Evolutionary conservation across 1,140 invertebrate genomes (phyloP).

Genomic region (Hyles vespertilio): DNA sequence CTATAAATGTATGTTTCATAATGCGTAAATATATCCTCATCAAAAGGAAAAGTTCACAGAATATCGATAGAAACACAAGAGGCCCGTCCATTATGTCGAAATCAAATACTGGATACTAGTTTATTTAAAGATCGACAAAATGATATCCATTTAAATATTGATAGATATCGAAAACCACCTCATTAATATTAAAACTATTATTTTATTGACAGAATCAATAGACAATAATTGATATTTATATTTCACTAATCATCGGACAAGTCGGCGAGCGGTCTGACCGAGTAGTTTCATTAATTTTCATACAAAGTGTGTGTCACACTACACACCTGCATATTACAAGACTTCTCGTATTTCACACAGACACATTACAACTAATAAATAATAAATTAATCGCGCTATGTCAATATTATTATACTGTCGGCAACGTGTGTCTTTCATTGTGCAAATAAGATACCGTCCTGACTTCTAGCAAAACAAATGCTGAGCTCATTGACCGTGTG

Average conservation of each 20-base stretch:
- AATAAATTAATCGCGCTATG: constrained; percentile 2
- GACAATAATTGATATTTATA: constrained; percentile 7
- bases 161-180: constrained; percentile 7
- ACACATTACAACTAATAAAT: constrained; percentile 5
- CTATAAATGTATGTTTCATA: not conserved
- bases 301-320: constrained; percentile 9
- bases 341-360: constrained; percentile 8
- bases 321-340: constrained; percentile 11
- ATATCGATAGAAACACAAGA: not conserved
- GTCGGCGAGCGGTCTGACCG: constrained; percentile 10
- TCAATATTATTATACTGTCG: constrained; percentile 1
- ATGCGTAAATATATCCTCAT: not conserved
- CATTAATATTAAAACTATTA: constrained; percentile 11
- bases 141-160: constrained; percentile 6
- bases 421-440: not conserved
- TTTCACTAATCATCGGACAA: constrained; percentile 5
- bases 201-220: constrained; percentile 4
- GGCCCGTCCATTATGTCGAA: not conserved
- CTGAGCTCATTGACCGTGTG: constrained; percentile 19
- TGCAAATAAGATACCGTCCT: too few relatives aligned
- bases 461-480: constrained; percentile 1
- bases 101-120: not conserved
- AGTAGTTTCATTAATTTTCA: constrained; percentile 10
- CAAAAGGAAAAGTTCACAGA: not conserved
- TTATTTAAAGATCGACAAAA: constrained; percentile 3